Conservation (phyloP, 2,888 invertebrate species). For the Drosophila merina region DNA sequence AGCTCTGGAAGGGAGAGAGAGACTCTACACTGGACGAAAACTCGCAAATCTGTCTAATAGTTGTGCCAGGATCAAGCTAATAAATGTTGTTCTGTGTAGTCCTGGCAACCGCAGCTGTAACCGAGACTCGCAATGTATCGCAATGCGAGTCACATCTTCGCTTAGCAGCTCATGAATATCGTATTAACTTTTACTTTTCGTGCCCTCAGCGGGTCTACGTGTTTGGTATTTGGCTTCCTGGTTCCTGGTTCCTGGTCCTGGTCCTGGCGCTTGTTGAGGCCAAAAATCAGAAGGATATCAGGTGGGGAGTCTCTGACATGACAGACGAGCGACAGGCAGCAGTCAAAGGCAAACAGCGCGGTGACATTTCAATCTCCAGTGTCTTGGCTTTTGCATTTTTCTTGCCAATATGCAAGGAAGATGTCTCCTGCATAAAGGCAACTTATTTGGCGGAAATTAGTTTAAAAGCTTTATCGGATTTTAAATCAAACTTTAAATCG, state of each 20-base stretch:
- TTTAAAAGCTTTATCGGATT: too few species aligned
- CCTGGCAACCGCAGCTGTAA: conserved; percentile 18
- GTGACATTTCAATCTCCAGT: conserved; percentile 4
- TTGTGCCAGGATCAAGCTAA: too few species aligned
- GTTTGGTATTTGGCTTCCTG: conserved; percentile 45
- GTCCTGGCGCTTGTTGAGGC: conserved; percentile 12
- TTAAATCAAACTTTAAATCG: not conserved
- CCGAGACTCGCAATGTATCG: conserved; percentile 53
- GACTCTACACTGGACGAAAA: not conserved
- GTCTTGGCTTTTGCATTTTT: not conserved
- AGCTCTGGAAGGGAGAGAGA: conserved; percentile 21
- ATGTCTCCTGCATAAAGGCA: not conserved
- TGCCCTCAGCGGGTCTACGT: conserved; percentile 42
- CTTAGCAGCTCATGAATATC: conserved; percentile 81
- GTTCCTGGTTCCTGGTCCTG: not conserved
- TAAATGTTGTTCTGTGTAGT: conserved; percentile 9
- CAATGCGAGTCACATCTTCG: conserved; percentile 79
- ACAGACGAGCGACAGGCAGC: conserved; percentile 18
- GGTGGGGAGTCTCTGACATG: not conserved
- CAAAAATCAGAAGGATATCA: not conserved
- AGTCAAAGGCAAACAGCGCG: conserved; percentile 11
- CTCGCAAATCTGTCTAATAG: too few species aligned
- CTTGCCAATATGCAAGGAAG: not conserved
- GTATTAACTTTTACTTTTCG: conserved; percentile 76
- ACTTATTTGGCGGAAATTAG: too few species aligned